Conservation (phyloP, 30 jellyfish, hydroid and myxozoan species). For the Mastigias papua region DNA sequence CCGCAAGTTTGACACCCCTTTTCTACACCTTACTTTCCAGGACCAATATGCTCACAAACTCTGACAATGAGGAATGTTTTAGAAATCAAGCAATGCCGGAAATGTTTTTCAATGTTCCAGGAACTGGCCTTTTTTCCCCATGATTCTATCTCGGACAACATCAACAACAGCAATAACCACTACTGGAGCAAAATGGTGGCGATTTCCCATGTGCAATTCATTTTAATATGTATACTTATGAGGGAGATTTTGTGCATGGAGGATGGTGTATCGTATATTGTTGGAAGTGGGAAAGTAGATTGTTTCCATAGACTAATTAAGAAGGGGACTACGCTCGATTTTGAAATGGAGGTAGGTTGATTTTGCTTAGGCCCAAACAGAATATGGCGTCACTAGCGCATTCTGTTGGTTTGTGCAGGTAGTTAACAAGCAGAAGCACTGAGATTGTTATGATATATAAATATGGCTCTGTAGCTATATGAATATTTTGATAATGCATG, state of each 20-base stretch:
- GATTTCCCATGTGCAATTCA: background rate
- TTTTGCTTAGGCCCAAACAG: background rate
- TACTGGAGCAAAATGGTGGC: background rate
- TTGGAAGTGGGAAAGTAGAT: slow-evolving; percentile 81
- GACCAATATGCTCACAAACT: too few relatives aligned
- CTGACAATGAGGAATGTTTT: background rate
- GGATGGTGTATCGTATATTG: slow-evolving; percentile 86
- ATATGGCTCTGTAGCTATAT: too few relatives aligned
- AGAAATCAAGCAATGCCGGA: background rate
- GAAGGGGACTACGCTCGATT: slow-evolving; percentile 78
- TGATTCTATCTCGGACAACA: background rate
- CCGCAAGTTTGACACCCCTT: too few relatives aligned
- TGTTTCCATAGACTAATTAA: slow-evolving; percentile 74
- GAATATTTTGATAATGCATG: too few relatives aligned
- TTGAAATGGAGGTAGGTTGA: slow-evolving; percentile 87
- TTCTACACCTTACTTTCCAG: too few relatives aligned
- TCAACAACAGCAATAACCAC: background rate
- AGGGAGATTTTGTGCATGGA: slow-evolving; percentile 49
- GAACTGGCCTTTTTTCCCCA: background rate
- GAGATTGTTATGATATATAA: too few relatives aligned
- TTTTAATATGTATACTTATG: background rate
- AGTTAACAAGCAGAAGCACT: too few relatives aligned
- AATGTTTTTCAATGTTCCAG: background rate
- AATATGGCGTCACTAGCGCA: too few relatives aligned
- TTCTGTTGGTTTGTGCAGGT: too few relatives aligned